These are phyloP conservation scores for Anoura caudifer DNA, from an alignment of 2,113 vertebrate species.

Conservation along the genomic window DNA sequence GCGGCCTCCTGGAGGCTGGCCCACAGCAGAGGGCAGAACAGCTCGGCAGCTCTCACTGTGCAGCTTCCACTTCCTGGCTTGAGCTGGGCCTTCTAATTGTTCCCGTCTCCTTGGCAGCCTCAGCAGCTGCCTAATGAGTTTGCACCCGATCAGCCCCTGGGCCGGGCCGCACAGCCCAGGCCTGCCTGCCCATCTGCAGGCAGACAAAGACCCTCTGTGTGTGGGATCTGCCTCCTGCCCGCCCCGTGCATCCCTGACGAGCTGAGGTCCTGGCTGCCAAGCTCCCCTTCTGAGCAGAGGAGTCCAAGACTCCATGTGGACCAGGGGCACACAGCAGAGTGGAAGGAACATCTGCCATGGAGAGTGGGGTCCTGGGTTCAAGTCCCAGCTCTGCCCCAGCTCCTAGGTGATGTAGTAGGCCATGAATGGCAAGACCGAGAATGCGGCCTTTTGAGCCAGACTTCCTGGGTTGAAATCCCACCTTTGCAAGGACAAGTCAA, in stretches of 20 bases:
- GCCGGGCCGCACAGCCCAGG: conserved; percentile 39
- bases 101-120: conserved; percentile 57
- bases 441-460: neutral
- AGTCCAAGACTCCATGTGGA: neutral
- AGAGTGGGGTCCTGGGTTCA: neutral
- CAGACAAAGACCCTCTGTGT: conserved; percentile 71
- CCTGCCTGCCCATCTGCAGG: conserved; percentile 61
- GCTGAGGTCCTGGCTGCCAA: neutral
- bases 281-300: neutral
- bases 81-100: conserved; percentile 45
- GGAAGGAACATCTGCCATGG: neutral
- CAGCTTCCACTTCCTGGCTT: conserved; percentile 6
- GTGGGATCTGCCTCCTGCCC: conserved; percentile 25
- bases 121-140: conserved; percentile 56
- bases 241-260: neutral
- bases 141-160: conserved; percentile 52
- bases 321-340: neutral
- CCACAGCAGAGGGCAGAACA: neutral
- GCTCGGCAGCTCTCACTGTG: neutral
- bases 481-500: neutral
- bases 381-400: neutral
- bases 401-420: neutral
- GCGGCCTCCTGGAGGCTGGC: neutral
- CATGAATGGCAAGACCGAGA: neutral
- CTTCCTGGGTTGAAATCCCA: neutral